Conservation (phyloP, 2,888 invertebrate genomes). For the Thymelicus sylvestris region DNA sequence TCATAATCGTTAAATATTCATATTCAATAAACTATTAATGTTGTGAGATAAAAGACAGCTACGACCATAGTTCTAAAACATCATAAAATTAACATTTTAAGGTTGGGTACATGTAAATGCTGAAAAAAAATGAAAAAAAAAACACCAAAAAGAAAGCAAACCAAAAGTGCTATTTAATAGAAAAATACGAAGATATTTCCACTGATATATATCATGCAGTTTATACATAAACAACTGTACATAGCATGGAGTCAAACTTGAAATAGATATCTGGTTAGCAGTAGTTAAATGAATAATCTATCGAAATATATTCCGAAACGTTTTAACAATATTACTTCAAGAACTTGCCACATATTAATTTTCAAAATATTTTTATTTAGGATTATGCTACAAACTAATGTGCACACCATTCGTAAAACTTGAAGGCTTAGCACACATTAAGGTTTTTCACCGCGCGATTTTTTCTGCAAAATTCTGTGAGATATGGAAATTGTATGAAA, state of each 20-base stretch:
- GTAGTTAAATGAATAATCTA: slow-evolving; percentile 12
- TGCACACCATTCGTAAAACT: too few relatives aligned
- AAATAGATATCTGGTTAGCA: slow-evolving; percentile 1
- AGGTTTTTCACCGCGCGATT: too few relatives aligned
- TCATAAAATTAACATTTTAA: slow-evolving; percentile 17
- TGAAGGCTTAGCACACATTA: too few relatives aligned
- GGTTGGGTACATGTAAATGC: slow-evolving; percentile 35
- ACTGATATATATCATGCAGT: slow-evolving; percentile 41
- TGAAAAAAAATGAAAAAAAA: slow-evolving; percentile 31
- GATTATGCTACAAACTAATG: too few relatives aligned
- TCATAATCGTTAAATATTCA: not conserved
- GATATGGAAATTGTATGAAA: too few relatives aligned
- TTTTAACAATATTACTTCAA: not conserved
- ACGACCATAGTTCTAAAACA: slow-evolving; percentile 17
- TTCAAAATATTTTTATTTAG: too few relatives aligned
- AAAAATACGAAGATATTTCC: slow-evolving; percentile 30
- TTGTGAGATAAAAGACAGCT: slow-evolving; percentile 12
- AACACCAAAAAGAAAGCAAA: slow-evolving; percentile 27
- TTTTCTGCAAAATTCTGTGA: too few relatives aligned
- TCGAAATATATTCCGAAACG: not conserved
- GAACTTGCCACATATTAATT: too few relatives aligned
- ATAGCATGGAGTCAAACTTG: slow-evolving; percentile 20
- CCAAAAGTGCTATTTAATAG: slow-evolving; percentile 22
- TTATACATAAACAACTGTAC: slow-evolving; percentile 29
- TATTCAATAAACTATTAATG: slow-evolving; percentile 12